Base-by-base conservation (phyloP, 2,113 vertebrate species). In the Campylorhamphus procurvoides region DNA sequence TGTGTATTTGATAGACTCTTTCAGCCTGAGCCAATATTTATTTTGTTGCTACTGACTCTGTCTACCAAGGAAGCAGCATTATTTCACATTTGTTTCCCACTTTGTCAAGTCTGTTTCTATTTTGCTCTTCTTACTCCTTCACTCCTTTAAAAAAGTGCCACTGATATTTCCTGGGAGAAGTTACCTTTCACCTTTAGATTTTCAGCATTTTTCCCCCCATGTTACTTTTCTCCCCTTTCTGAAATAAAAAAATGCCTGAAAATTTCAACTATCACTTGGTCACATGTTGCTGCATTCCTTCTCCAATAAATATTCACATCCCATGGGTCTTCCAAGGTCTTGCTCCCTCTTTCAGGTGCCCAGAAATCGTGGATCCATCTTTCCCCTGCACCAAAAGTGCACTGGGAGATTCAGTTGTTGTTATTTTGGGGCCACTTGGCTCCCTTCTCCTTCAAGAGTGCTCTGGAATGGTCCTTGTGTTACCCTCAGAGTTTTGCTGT, bases 91-190 rank as follows among this genome's bases (percentile, higher is more conserved):
- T 94, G 63, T 89, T 90, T 39, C 84, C 59, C 2, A 6, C 46
- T 96, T 96, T 94, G 59, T 90, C 63, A 80, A 92, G 46, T 28
- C 63, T 92, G 17, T 73, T 95, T 89, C 89, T 76, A 40, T 83
- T 95, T 90, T 64, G 33, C 50, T 86, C 40, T 29, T 87, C 44
- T 71, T 80, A n/a, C n/a, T 87, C 49, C 37, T 92, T 85, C 58
- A 22, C 22, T 62, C 77, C 75, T 90, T 89, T 53, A 74, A 77
- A 60, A 47, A 86, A 52, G 40, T 74, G 76, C 29, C 39, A 16
- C 27, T 69, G 50, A 52, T 56, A 59, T 28, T 78, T 44, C 60
- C 82, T 87, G 35, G 67, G 60, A 86, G 44, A 68, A 53, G 62
- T 55, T 73, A 56, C 67, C 75, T 90, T 94, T 92, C 79, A 84